Evolutionary conservation across 2,888 invertebrate species (phyloP).

Genomic region (Drosophila neotestacea): DNA sequence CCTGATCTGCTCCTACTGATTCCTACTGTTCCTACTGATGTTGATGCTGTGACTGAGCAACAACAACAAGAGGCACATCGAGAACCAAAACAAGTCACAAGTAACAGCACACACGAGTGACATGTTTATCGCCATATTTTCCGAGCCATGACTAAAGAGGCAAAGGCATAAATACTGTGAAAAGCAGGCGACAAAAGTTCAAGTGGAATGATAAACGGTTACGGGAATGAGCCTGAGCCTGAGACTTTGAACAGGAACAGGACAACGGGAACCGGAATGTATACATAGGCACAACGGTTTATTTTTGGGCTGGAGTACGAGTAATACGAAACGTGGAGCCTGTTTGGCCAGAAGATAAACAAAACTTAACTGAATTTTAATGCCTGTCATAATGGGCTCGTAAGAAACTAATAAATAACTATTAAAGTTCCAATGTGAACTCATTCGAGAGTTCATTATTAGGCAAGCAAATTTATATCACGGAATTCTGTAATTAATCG

Average conservation of each 20-base stretch:
- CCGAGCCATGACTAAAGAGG: conserved; percentile 75
- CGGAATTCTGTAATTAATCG: neutral
- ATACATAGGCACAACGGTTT: neutral
- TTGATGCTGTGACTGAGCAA: conserved; percentile 21
- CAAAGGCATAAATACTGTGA: conserved; percentile 70
- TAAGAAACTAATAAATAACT: conserved; percentile 23
- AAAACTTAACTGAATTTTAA: conserved; percentile 23
- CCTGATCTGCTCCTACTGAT: conserved; percentile 11
- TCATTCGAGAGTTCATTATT: conserved; percentile 12
- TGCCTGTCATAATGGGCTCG: conserved; percentile 14
- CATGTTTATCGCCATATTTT: conserved; percentile 79
- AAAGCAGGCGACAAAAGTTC: conserved; percentile 73
- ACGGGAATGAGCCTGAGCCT: conserved; percentile 1
- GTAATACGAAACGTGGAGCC: neutral
- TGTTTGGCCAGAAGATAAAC: conserved; percentile 12
- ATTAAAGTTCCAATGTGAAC: conserved; percentile 13
- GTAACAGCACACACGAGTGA: conserved; percentile 61
- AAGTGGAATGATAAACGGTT: conserved; percentile 55
- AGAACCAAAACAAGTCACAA: conserved; percentile 40
- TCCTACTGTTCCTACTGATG: conserved; percentile 1
- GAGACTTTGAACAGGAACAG: conserved; percentile 8
- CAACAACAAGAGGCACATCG: conserved; percentile 10
- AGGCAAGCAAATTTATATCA: neutral
- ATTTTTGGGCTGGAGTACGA: neutral
- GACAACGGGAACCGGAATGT: neutral